Percentiles rank a stretch among this genome's conserved stretches.
These are phyloP conservation scores for Camelus dromedarius DNA, from an alignment of 2,113 vertebrate genomes.

Conservation along the genomic window DNA sequence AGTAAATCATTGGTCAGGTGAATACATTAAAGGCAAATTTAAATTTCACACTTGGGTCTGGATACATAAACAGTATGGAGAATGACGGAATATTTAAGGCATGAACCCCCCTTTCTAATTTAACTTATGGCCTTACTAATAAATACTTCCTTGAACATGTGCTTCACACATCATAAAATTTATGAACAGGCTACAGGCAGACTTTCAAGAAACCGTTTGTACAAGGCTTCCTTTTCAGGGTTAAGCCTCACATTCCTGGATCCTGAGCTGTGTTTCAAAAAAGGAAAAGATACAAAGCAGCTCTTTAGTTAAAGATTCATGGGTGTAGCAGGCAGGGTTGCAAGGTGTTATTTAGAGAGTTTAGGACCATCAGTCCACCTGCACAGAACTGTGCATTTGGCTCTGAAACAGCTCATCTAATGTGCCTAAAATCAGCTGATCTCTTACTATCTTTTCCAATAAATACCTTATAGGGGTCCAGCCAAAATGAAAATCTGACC, in stretches of 20 bases:
- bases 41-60: constrained; percentile 59
- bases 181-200: constrained; percentile 59
- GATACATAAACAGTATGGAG: constrained; percentile 63
- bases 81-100: constrained; percentile 67
- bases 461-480: background rate
- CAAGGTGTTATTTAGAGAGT: constrained; percentile 42
- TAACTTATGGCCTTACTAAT: constrained; percentile 75
- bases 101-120: constrained; percentile 71
- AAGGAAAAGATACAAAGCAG: constrained; percentile 72
- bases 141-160: constrained; percentile 81
- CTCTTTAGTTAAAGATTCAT: constrained; percentile 54
- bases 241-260: constrained; percentile 63
- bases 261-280: constrained; percentile 64
- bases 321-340: background rate
- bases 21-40: constrained; percentile 68
- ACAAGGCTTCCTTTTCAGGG: constrained; percentile 34
- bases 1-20: constrained; percentile 50
- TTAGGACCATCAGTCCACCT: constrained; percentile 28
- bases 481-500: background rate
- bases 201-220: constrained; percentile 69
- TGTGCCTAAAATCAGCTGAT: background rate
- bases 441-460: background rate
- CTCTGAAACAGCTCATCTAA: background rate
- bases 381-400: background rate
- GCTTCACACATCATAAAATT: constrained; percentile 81